Conservation (phyloP, 2,888 invertebrate species). For the Abrostola tripartita region DNA sequence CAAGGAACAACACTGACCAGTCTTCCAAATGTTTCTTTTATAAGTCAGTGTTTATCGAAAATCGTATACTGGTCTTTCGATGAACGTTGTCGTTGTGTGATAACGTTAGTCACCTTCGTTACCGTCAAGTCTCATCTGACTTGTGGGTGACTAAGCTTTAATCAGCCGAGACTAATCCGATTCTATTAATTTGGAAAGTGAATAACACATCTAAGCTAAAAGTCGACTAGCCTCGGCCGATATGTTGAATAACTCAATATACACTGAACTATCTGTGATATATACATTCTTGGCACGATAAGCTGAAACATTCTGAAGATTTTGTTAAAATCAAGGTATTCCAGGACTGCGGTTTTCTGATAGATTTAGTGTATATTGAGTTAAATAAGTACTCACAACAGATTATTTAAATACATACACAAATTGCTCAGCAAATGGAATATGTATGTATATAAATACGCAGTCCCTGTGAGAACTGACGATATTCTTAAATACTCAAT, state of each 20-base stretch:
- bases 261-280: slow-evolving; percentile 28
- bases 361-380: slow-evolving; percentile 35
- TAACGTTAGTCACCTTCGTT: slow-evolving; percentile 23
- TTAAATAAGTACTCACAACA: slow-evolving; percentile 10
- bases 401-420: slow-evolving; percentile 18
- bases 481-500: slow-evolving; percentile 23
- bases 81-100: slow-evolving; percentile 66
- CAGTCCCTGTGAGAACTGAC: slow-evolving; percentile 4
- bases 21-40: slow-evolving; percentile 27
- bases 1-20: slow-evolving; percentile 23
- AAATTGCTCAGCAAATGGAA: slow-evolving; percentile 20
- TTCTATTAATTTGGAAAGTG: slow-evolving; percentile 23
- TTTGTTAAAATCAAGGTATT: slow-evolving; percentile 8
- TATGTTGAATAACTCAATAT: slow-evolving; percentile 15
- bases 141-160: slow-evolving; percentile 25
- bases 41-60: slow-evolving; percentile 31
- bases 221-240: slow-evolving; percentile 31
- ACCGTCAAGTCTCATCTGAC: slow-evolving; percentile 7
- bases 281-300: slow-evolving; percentile 22
- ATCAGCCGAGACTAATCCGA: slow-evolving; percentile 24
- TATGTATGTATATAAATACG: slow-evolving; percentile 9
- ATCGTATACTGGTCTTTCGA: slow-evolving; percentile 68
- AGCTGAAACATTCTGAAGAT: slow-evolving; percentile 12
- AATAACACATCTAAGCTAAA: slow-evolving; percentile 7
- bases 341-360: slow-evolving; percentile 3